A percentile compares a stretch with the other conserved stretches of the same genome.
Evolutionary conservation across 2,888 invertebrate species (phyloP).

Genomic region (Flabesymbios commensalis): DNA sequence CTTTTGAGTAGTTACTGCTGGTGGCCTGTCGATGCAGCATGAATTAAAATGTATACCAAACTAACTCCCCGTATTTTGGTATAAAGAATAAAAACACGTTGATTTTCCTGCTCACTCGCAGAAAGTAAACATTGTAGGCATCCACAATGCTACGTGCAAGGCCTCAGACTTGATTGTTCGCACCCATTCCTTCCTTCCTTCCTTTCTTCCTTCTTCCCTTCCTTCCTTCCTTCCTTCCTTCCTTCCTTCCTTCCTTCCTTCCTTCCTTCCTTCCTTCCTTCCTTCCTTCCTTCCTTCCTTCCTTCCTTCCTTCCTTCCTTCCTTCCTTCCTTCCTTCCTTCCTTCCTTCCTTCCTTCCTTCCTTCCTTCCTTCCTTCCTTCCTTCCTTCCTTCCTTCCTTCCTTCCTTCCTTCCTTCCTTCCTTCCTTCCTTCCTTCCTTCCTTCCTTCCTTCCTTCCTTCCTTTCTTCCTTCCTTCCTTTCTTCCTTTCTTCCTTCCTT

Average conservation of each 20-base stretch:
- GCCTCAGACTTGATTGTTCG: no score
- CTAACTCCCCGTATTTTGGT: no score
- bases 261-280: constrained; percentile 10
- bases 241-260: constrained; percentile 1
- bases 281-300: constrained; percentile 4
- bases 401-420: neutral
- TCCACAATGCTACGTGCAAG: no score
- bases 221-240: constrained; percentile 4
- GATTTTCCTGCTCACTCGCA: no score
- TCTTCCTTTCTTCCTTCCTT: neutral
- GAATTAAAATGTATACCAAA: no score
- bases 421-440: constrained; percentile 3
- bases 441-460: constrained; percentile 6
- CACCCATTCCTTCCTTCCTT: constrained; percentile 15
- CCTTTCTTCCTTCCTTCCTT: constrained; percentile 2
- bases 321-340: constrained; percentile 1
- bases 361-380: constrained; percentile 12
- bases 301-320: constrained; percentile 3
- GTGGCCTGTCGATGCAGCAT: no score
- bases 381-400: constrained; percentile 6
- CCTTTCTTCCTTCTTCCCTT: constrained; percentile 7
- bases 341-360: neutral
- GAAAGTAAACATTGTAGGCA: no score
- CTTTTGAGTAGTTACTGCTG: no score
- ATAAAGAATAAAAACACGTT: no score